phyloP scores from a whole-genome alignment of 1,140 invertebrate species.

The honey bee (Apis mellifera) region Amel_HAv3.1 CM009946.2:3973001-3973500 shows the following conservation, averaged over 20 bases:
- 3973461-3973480: not conserved
- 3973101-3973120: no score
- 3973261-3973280: no score
- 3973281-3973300: not conserved
- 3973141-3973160: no score
- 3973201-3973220: no score
- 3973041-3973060: not conserved
- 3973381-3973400: not conserved
- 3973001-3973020: not conserved
- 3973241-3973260: no score
- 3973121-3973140: no score
- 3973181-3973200: no score
- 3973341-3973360: not conserved
- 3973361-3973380: not conserved
- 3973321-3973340: not conserved
- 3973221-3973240: no score
- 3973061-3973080: not conserved
- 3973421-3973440: conserved; percentile 25
- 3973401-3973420: conserved; percentile 17
- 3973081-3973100: no score
- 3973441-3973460: conserved; percentile 27
- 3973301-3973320: not conserved
- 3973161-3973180: no score
- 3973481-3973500: not conserved
- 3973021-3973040: not conserved